Conservation (phyloP, 2,113 vertebrate genomes). For the Vulpes lagopus region DNA sequence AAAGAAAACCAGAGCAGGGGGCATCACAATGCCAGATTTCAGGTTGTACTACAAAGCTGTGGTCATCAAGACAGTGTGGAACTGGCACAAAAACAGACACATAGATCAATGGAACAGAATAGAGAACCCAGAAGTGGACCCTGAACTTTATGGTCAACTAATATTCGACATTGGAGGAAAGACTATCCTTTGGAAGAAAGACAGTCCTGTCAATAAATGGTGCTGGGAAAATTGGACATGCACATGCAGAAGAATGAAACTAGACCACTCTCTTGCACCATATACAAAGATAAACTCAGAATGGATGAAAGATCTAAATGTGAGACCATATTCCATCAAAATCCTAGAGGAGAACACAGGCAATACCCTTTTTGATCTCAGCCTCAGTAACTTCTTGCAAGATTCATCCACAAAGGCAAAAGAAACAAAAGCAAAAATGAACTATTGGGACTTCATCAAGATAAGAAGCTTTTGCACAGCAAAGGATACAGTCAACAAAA, state of each 20-base stretch:
- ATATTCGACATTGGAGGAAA: not conserved
- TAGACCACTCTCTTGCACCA: not conserved
- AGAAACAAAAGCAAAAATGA: not conserved
- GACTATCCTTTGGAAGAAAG: not conserved
- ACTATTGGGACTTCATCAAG: not conserved
- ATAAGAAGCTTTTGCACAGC: not conserved
- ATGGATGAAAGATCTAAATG: not conserved
- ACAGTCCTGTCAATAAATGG: not conserved
- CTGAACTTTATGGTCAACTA: not conserved
- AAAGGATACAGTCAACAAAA: not conserved
- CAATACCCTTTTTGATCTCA: not conserved
- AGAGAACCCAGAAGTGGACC: not conserved
- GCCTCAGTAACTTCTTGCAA: not conserved
- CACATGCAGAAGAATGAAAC: not conserved
- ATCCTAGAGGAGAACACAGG: not conserved
- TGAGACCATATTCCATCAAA: not conserved
- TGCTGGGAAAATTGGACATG: not conserved
- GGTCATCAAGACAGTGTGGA: not conserved
- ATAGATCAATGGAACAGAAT: not conserved
- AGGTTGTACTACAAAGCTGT: too few relatives aligned
- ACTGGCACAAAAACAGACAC: not conserved
- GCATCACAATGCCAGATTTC: not conserved
- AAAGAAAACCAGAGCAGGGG: not conserved
- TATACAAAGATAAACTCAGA: not conserved
- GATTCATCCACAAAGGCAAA: not conserved